Evolutionary conservation across 1,140 invertebrate species (phyloP).

Genomic region (Olivierus martensii): DNA sequence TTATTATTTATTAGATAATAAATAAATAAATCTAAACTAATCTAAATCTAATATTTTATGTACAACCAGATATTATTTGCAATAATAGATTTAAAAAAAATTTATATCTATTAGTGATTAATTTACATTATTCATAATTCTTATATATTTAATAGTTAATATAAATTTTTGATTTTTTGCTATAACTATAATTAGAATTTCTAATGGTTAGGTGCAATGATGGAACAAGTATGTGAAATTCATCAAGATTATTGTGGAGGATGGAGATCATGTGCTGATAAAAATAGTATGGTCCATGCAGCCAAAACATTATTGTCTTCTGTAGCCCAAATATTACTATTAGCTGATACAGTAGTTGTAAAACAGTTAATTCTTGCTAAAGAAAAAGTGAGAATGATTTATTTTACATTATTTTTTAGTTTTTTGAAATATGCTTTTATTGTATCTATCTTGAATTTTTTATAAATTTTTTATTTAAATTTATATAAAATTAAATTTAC

Average conservation of each 20-base stretch:
- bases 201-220: conserved; percentile 52
- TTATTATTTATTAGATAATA: no score
- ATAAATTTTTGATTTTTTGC: no score
- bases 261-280: conserved; percentile 17
- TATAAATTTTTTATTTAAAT: background rate
- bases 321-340: conserved; percentile 84
- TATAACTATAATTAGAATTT: no score
- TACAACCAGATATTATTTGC: no score
- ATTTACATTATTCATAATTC: no score
- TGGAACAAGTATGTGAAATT: conserved; percentile 71
- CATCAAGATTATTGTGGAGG: conserved; percentile 17
- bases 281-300: conserved; percentile 57
- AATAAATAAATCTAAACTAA: no score
- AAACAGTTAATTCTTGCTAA: conserved; percentile 90
- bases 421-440: background rate
- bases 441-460: background rate
- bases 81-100: no score
- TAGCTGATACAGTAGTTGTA: conserved; percentile 95
- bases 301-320: conserved; percentile 83
- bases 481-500: background rate
- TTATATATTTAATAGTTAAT: no score
- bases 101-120: no score
- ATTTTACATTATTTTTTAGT: background rate
- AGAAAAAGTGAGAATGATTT: conserved; percentile 58
- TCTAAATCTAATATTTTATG: no score